A percentile compares a stretch with the other conserved stretches of the same genome.
phyloP scores from a whole-genome alignment of 64 coral and sea anemone genomes.

The Trachythela sp. region DNA sequence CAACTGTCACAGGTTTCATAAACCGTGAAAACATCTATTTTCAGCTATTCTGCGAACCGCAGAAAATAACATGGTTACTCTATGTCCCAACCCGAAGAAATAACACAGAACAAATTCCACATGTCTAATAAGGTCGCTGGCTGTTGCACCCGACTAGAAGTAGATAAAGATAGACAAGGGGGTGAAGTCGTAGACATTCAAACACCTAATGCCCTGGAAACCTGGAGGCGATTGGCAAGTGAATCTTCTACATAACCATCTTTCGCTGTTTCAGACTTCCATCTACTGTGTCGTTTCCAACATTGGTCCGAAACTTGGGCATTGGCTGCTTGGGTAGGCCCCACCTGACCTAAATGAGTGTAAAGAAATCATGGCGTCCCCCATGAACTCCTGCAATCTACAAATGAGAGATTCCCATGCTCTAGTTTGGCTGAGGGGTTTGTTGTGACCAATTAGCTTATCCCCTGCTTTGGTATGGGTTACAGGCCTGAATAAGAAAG shows the following conservation, averaged over 20 bases:
- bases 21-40: conserved; percentile 47
- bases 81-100: neutral
- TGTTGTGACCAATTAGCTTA: conserved; percentile 6
- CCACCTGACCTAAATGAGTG: conserved; percentile 41
- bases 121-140: conserved; percentile 13
- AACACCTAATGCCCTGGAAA: neutral
- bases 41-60: conserved; percentile 41
- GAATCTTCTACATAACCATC: conserved; percentile 10
- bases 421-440: conserved; percentile 31
- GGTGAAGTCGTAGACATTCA: neutral
- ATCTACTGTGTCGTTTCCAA: conserved; percentile 17
- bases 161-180: neutral
- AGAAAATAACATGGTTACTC: neutral
- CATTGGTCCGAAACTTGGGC: conserved; percentile 30
- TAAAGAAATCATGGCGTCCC: conserved; percentile 26
- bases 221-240: neutral
- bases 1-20: conserved; percentile 5
- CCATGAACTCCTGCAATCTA: conserved; percentile 15
- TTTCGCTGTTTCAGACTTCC: conserved; percentile 10
- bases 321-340: conserved; percentile 29
- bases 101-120: neutral
- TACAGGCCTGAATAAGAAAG: conserved; percentile 19
- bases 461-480: neutral
- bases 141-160: conserved; percentile 15
- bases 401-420: neutral